phyloP scores from a whole-genome alignment of 2,797 vertebrate genomes.

The Acanthis flammea region DNA sequence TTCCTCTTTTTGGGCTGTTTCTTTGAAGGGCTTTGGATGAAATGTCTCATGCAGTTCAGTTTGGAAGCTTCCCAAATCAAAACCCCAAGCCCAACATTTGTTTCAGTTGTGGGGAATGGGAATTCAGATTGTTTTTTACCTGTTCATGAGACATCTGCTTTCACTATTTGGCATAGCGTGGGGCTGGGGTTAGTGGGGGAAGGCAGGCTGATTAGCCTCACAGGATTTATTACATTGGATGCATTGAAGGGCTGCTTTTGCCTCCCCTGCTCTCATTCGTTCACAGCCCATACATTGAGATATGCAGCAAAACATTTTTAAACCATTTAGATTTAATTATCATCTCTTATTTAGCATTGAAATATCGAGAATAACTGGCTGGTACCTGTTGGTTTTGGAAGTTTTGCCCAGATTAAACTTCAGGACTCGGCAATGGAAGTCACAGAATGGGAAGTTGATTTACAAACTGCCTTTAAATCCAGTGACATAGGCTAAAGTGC shows the following conservation, averaged over 20 bases:
- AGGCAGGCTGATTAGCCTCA: constrained; percentile 71
- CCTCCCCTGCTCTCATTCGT: constrained; percentile 30
- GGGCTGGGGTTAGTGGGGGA: constrained; percentile 61
- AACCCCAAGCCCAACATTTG: constrained; percentile 23
- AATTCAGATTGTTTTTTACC: constrained; percentile 66
- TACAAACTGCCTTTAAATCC: constrained; percentile 49
- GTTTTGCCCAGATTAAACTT: neutral
- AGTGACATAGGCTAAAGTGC: constrained; percentile 35
- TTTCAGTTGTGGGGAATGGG: constrained; percentile 65
- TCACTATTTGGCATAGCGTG: constrained; percentile 73
- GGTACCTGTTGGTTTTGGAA: neutral
- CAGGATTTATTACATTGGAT: constrained; percentile 77
- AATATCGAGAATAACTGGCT: neutral
- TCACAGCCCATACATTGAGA: constrained; percentile 30
- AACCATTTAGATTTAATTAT: constrained; percentile 7
- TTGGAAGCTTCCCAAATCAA: constrained; percentile 65
- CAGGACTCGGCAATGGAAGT: neutral
- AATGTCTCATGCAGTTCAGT: constrained; percentile 46
- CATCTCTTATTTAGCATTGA: constrained; percentile 23
- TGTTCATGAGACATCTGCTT: constrained; percentile 77
- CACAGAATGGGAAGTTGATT: constrained; percentile 20
- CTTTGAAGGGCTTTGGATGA: constrained; percentile 54
- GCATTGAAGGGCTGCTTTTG: constrained; percentile 67
- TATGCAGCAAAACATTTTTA: neutral
- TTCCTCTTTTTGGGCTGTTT: constrained; percentile 43